Base-by-base conservation (phyloP, 2,888 invertebrate genomes). In the Iphiclides podalirius region DNA sequence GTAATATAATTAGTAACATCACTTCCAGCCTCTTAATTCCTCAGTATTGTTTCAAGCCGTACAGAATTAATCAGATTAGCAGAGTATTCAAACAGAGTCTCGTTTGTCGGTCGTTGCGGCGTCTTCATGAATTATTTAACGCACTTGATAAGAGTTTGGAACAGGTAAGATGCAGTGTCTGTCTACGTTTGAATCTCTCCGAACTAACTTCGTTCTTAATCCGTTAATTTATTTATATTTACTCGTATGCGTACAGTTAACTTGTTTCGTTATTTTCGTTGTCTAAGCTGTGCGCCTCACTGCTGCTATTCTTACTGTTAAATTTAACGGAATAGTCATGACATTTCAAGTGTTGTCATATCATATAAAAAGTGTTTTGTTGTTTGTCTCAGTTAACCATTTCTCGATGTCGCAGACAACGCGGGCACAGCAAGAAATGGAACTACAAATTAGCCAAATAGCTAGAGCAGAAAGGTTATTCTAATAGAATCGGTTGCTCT, bases 401-500 rank as follows among this genome's bases (percentile, higher is more conserved):
- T n/a, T n/a, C n/a, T n/a, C n/a, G n/a, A n/a, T n/a, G n/a, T n/a
- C n/a, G n/a, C n/a, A n/a, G n/a, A n/a, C n/a, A n/a, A n/a, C n/a
- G n/a, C n/a, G n/a, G n/a, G n/a, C n/a, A n/a, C n/a, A n/a, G n/a
- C n/a, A n/a, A n/a, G n/a, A n/a, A n/a, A n/a, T n/a, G n/a, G n/a
- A n/a, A n/a, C n/a, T n/a, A n/a, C n/a, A n/a, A n/a, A n/a, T n/a
- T n/a, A n/a, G n/a, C n/a, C n/a, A n/a, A n/a, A n/a, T n/a, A n/a
- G n/a, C 11, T 15, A 42, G 17, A 42, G 35, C 7, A 42, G 42
- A 47, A 47, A 38, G 48, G 48, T 69, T 68, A 75, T 75, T 74
- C 67, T 78, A 76, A 80, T 79, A 72, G 79, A 81, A 80, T 80
- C 70, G 77, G 75, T 74, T 62, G 60, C 54, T 54, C 57, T 59